Evolutionary conservation across 1,140 invertebrate genomes (phyloP).

Genomic region (Druon quercuslanigerum): DNA sequence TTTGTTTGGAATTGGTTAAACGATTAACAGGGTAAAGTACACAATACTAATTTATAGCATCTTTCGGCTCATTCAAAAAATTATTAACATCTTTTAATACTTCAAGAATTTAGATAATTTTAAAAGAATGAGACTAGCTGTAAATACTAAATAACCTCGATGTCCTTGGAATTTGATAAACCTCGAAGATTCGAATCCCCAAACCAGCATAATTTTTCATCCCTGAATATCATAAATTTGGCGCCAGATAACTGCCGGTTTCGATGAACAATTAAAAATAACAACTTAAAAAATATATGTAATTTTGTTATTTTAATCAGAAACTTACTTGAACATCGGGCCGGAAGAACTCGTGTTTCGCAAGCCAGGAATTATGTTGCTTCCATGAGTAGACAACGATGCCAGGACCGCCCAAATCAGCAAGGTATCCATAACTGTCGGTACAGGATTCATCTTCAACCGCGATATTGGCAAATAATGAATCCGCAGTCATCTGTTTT

Average conservation of each 20-base stretch:
- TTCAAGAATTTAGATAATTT: neutral
- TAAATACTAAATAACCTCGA: no score
- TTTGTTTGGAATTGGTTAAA: no score
- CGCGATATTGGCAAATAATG: conserved; percentile 85
- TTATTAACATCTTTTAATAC: neutral
- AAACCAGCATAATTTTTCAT: neutral
- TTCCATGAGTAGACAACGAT: conserved; percentile 84
- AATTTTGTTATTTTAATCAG: conserved; percentile 1
- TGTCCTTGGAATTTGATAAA: no score
- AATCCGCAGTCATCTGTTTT: conserved; percentile 80
- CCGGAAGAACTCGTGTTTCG: conserved; percentile 83
- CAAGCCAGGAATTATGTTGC: conserved; percentile 80
- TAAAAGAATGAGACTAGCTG: no score
- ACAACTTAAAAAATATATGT: neutral
- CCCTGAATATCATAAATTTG: neutral
- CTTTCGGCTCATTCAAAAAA: neutral
- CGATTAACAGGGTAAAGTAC: no score
- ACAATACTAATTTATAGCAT: neutral
- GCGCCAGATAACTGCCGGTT: neutral
- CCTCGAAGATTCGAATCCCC: neutral
- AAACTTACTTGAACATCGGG: conserved; percentile 78
- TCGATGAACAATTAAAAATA: neutral
- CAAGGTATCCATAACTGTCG: conserved; percentile 81
- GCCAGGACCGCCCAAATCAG: conserved; percentile 80
- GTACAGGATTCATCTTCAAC: conserved; percentile 83